Conservation (phyloP, 2,797 vertebrate species). For the Chlorospingus flavigularis region DNA sequence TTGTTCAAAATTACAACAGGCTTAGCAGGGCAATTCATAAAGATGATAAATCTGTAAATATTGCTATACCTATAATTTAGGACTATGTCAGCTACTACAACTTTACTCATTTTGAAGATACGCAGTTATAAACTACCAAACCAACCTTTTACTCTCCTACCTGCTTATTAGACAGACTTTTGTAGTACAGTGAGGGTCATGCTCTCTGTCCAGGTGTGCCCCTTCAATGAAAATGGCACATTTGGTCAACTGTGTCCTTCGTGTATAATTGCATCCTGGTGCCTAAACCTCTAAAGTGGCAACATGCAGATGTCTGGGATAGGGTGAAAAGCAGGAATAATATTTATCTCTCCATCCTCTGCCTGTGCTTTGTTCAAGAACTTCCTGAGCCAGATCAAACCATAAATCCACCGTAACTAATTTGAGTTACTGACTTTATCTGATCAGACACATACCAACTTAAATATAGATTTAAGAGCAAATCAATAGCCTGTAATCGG, state of each 20-base stretch:
- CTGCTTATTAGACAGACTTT: not conserved
- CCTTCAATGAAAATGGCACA: not conserved
- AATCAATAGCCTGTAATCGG: not conserved
- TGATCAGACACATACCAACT: not conserved
- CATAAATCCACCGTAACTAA: not conserved
- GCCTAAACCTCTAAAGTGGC: not conserved
- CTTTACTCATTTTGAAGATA: not conserved
- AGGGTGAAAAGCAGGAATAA: not conserved
- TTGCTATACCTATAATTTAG: not conserved
- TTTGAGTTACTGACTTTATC: not conserved
- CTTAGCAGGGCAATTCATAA: not conserved
- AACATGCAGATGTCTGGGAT: not conserved
- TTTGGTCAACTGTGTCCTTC: not conserved
- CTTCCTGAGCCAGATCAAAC: not conserved
- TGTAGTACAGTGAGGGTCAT: not conserved
- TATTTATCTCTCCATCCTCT: accelerated
- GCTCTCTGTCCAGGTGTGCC: not conserved
- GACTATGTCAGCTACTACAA: not conserved
- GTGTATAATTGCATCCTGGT: not conserved
- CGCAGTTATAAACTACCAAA: not conserved
- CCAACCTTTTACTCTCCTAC: not conserved
- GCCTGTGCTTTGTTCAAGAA: not conserved
- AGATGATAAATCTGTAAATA: not conserved
- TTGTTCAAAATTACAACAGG: not conserved
- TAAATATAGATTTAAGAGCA: not conserved